Conservation (phyloP, 2,797 vertebrate species). For the Gallirallus australis region DNA sequence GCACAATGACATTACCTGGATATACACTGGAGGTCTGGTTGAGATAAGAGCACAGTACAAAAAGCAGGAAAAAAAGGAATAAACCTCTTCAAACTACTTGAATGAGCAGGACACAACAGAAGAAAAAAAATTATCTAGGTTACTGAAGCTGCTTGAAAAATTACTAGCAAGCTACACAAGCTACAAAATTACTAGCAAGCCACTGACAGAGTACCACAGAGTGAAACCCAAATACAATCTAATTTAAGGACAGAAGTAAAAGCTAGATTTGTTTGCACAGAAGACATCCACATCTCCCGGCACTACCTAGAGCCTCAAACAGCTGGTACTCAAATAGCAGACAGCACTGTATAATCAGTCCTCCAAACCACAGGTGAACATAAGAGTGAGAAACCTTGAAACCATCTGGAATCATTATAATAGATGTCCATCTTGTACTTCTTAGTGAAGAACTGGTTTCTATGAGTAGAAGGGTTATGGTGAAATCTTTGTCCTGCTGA, state of each 20-base stretch:
- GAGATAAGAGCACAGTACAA: not conserved
- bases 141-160: slow-evolving; percentile 18
- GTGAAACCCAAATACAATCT: not conserved
- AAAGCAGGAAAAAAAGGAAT: not conserved
- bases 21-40: not conserved
- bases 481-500: not conserved
- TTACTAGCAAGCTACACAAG: not conserved
- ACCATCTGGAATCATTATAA: not conserved
- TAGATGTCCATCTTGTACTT: not conserved
- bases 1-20: not conserved
- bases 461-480: not conserved
- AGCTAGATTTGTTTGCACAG: not conserved
- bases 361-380: not conserved
- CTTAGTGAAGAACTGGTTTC: not conserved
- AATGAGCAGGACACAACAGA: not conserved
- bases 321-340: not conserved
- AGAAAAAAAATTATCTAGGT: not conserved
- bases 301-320: not conserved
- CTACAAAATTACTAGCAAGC: not conserved
- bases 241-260: not conserved
- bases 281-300: not conserved
- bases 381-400: not conserved
- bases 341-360: not conserved
- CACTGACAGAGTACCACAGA: not conserved
- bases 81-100: not conserved